Evolutionary conservation across 2,797 vertebrate genomes (phyloP).

Genomic region (Phrynocephalus vlangalii): DNA sequence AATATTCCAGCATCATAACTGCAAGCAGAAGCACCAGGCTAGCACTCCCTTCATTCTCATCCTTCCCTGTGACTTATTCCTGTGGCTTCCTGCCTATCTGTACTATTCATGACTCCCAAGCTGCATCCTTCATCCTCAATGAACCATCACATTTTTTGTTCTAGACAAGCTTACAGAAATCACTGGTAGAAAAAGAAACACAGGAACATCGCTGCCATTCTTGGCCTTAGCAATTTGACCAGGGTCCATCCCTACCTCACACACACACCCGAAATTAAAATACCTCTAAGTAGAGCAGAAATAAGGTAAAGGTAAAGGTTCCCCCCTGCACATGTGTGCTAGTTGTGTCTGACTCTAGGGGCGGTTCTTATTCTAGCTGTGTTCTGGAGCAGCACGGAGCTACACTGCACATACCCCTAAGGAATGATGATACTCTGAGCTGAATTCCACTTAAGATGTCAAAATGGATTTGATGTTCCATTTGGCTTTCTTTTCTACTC

Average conservation of each 20-base stretch:
- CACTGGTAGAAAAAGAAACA: not conserved
- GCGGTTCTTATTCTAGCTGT: not conserved
- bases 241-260: not conserved
- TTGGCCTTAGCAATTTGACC: not conserved
- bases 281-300: not conserved
- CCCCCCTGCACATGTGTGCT: too few species aligned
- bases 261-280: not conserved
- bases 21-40: not conserved
- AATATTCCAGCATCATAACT: not conserved
- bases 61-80: not conserved
- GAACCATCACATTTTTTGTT: too few species aligned
- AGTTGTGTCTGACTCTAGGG: too few species aligned
- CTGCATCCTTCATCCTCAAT: not conserved
- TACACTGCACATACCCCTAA: not conserved
- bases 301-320: not conserved
- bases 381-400: not conserved
- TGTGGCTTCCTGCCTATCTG: not conserved
- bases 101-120: not conserved
- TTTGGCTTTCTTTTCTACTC: not conserved
- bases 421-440: not conserved
- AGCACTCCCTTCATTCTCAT: not conserved
- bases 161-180: not conserved
- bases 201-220: not conserved
- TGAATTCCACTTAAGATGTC: not conserved
- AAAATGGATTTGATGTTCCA: not conserved